A percentile compares a stretch with the other conserved stretches of the same genome.
Evolutionary conservation across 2,888 invertebrate species (phyloP).

Genomic region (Caenorhabditis zanzibari): DNA sequence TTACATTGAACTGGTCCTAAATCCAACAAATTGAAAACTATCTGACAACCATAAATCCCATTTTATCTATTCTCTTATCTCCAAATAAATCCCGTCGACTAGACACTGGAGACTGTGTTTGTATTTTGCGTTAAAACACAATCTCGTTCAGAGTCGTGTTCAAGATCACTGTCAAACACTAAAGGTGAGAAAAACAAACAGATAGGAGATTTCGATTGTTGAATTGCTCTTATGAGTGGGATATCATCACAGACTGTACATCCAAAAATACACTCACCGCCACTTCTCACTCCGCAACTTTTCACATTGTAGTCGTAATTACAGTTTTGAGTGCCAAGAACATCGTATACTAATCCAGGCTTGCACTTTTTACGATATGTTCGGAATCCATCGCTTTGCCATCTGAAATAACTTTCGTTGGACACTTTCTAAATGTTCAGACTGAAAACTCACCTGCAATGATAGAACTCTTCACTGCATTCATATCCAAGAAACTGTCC

Average conservation of each 20-base stretch:
- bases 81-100: neutral
- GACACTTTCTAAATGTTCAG: neutral
- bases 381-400: slow-evolving; percentile 82
- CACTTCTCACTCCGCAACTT: slow-evolving; percentile 76
- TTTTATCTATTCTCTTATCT: slow-evolving; percentile 17
- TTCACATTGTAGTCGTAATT: slow-evolving; percentile 83
- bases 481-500: slow-evolving; percentile 83
- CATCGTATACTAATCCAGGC: slow-evolving; percentile 81
- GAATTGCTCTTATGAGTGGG: neutral
- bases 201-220: slow-evolving; percentile 26
- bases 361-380: slow-evolving; percentile 82
- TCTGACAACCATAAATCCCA: neutral
- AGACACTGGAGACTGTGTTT: slow-evolving; percentile 37
- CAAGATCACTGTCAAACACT: slow-evolving; percentile 55
- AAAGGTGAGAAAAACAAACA: slow-evolving; percentile 57
- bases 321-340: slow-evolving; percentile 83
- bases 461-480: slow-evolving; percentile 82
- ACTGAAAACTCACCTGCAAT: slow-evolving; percentile 73
- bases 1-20: slow-evolving; percentile 72
- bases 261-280: slow-evolving; percentile 52
- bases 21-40: slow-evolving; percentile 5
- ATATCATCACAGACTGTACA: slow-evolving; percentile 10
- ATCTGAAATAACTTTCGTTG: slow-evolving; percentile 63
- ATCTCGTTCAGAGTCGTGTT: slow-evolving; percentile 41
- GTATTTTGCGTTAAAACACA: slow-evolving; percentile 53